A percentile compares a stretch with the other conserved stretches of the same genome.
Evolutionary conservation across 23 tunicate species (phyloP).

Genomic region (Oikopleura vanhoeffeni): DNA sequence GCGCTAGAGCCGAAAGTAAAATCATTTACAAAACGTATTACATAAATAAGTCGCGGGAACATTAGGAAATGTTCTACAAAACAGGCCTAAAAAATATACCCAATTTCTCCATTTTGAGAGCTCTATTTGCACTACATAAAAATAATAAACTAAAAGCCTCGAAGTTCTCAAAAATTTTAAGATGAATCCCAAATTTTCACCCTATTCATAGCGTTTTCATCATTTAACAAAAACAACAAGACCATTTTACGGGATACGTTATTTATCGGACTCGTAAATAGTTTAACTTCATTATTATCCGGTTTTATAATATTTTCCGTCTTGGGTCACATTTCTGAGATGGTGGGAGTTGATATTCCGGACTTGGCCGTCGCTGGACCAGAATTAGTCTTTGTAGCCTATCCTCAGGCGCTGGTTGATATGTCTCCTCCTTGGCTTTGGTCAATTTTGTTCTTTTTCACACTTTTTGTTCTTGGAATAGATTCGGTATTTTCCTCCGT

Average conservation of each 20-base stretch:
- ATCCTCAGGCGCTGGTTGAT: constrained; percentile 48
- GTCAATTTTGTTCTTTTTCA: constrained; percentile 58
- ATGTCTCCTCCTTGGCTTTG: constrained; percentile 45
- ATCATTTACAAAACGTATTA: too few species aligned
- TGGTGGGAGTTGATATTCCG: constrained; percentile 16
- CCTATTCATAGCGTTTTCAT: constrained; percentile 83
- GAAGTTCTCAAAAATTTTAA: too few species aligned
- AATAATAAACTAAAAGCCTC: too few species aligned
- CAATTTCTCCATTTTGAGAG: too few species aligned
- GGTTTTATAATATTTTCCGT: constrained; percentile 75
- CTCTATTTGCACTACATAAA: too few species aligned
- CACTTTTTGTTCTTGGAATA: constrained; percentile 51
- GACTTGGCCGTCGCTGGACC: constrained; percentile 46
- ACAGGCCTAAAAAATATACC: too few species aligned
- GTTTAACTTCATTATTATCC: constrained; percentile 26
- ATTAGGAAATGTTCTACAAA: too few species aligned
- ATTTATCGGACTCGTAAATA: constrained; percentile 35
- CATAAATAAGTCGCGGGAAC: too few species aligned
- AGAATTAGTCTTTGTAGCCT: constrained; percentile 57
- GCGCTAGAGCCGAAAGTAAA: too few species aligned
- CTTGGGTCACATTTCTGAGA: constrained; percentile 49
- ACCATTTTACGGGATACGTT: constrained; percentile 51
- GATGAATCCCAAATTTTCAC: too few species aligned
- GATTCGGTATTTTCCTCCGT: constrained; percentile 55
- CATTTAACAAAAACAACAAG: constrained; percentile 50